Conservation (phyloP, 2,888 invertebrate species). For the Rhagonycha fulva region DNA sequence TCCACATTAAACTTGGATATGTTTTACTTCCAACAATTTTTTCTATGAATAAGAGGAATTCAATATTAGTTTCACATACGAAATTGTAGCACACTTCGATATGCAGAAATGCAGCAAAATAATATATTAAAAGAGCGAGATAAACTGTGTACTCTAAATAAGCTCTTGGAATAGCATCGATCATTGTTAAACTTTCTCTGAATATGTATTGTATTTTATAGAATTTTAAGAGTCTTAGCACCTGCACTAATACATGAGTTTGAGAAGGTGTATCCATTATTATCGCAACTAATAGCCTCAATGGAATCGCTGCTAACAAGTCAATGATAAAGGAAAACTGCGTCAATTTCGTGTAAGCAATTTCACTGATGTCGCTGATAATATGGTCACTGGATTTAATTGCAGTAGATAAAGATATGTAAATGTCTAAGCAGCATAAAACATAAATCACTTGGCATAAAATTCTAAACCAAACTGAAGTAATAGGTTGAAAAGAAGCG, state of each 20-base stretch:
- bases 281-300: conserved; percentile 23
- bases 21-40: background rate
- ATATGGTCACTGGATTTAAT: conserved; percentile 30
- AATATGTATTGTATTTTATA: conserved; percentile 26
- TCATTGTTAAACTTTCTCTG: background rate
- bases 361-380: conserved; percentile 25
- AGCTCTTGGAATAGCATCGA: background rate
- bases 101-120: background rate
- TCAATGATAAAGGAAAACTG: conserved; percentile 30
- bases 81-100: conserved; percentile 5
- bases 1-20: background rate
- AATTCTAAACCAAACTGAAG: background rate
- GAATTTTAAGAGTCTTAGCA: conserved; percentile 32
- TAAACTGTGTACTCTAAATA: conserved; percentile 3
- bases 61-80: background rate
- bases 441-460: conserved; percentile 1
- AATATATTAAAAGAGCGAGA: conserved; percentile 1
- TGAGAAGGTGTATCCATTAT: conserved; percentile 13
- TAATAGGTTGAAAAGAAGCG: conserved; percentile 9
- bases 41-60: background rate
- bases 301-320: conserved; percentile 29
- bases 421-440: conserved; percentile 34
- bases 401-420: conserved; percentile 36
- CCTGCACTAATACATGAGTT: conserved; percentile 21
- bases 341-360: conserved; percentile 16